phyloP scores from a whole-genome alignment of 2,113 vertebrate species.

The Bambusicola thoracicus region DNA sequence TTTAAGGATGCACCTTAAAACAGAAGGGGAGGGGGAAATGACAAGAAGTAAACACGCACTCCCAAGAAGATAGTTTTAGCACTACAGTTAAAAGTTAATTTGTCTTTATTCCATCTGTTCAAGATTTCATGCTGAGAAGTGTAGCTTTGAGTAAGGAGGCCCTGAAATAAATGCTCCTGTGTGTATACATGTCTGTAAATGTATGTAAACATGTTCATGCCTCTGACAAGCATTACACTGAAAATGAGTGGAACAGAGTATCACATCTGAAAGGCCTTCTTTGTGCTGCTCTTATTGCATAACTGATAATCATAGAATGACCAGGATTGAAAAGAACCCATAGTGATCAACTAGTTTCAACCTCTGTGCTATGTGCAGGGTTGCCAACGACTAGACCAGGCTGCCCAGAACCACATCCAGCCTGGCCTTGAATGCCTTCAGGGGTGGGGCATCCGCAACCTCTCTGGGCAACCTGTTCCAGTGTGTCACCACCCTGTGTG shows the following conservation, averaged over 20 bases:
- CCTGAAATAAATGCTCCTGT: background rate
- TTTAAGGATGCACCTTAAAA: background rate
- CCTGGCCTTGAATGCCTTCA: no score
- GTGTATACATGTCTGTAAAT: background rate
- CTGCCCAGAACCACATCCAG: no score
- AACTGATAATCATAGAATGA: no score
- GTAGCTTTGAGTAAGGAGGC: background rate
- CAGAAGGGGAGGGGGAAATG: background rate
- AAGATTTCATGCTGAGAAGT: background rate
- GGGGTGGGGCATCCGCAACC: no score
- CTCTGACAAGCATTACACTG: background rate
- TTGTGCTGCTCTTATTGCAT: background rate
- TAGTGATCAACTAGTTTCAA: no score
- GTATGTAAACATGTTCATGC: background rate
- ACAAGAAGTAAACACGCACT: background rate
- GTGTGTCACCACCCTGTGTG: no score
- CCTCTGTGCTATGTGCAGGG: no score
- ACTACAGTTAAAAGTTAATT: background rate
- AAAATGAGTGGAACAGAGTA: background rate
- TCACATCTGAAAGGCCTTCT: background rate
- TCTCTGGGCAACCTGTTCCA: no score
- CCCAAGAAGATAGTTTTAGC: background rate
- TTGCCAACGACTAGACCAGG: no score
- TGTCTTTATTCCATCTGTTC: background rate
- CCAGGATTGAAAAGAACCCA: no score